Percentiles rank a stretch among this genome's conserved stretches.
Conservation (phyloP, 2,888 invertebrate genomes). For the Chrysolina oricalcia region DNA sequence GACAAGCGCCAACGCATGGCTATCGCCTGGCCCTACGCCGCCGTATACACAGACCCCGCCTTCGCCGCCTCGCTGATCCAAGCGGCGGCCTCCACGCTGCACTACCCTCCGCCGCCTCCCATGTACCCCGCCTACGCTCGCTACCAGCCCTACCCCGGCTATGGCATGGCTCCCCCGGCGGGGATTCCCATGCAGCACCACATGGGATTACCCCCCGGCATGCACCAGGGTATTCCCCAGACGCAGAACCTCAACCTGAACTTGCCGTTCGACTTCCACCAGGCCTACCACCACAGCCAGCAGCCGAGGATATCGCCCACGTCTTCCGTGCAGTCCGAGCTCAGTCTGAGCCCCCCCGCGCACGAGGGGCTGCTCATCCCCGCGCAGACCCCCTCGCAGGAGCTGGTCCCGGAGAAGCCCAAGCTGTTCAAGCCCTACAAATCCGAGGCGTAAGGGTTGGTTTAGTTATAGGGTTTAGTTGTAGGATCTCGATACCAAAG, state of each 20-base stretch:
- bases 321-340: conserved; percentile 68
- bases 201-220: conserved; percentile 60
- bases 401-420: conserved; percentile 71
- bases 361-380: conserved; percentile 66
- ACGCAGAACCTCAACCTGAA: conserved; percentile 64
- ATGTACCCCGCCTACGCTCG: conserved; percentile 74
- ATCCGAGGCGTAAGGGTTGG: conserved; percentile 71
- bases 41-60: conserved; percentile 94
- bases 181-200: conserved; percentile 66
- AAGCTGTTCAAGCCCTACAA: conserved; percentile 87
- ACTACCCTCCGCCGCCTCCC: conserved; percentile 75
- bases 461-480: background rate
- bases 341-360: conserved; percentile 68
- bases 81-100: conserved; percentile 82
- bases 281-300: conserved; percentile 38
- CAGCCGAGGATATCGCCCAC: conserved; percentile 61
- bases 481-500: background rate
- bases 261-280: conserved; percentile 56
- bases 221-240: conserved; percentile 68
- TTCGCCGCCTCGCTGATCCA: conserved; percentile 94
- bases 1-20: conserved; percentile 97
- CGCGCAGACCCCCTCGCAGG: conserved; percentile 60
- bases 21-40: conserved; percentile 95
- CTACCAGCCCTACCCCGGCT: conserved; percentile 72
- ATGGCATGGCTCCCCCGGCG: conserved; percentile 69